Conservation (phyloP, 1,140 invertebrate genomes). For the Euura lappo region DNA sequence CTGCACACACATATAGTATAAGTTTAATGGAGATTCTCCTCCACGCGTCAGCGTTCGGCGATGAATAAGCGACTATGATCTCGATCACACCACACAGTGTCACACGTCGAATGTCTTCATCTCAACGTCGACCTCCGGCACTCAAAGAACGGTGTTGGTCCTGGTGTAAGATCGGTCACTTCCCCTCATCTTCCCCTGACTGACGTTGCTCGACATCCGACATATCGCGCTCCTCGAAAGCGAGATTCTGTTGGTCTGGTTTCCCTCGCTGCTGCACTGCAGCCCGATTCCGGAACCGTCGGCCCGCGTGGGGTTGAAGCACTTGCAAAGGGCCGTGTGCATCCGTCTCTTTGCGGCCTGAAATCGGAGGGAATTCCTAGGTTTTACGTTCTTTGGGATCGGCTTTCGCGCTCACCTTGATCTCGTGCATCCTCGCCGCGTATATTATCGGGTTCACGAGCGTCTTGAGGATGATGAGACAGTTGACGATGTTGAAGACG, state of each 20-base stretch:
- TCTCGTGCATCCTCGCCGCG: constrained; percentile 70
- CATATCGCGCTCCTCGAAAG: constrained; percentile 14
- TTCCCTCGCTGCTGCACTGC: constrained; percentile 15
- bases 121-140: neutral
- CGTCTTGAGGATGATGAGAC: constrained; percentile 69
- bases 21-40: too few relatives aligned
- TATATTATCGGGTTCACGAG: constrained; percentile 75
- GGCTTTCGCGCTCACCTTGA: constrained; percentile 56
- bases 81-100: neutral
- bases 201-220: constrained; percentile 5
- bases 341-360: constrained; percentile 29
- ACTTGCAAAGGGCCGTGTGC: constrained; percentile 20
- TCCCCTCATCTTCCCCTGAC: neutral
- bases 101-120: neutral
- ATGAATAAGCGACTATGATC: too few relatives aligned
- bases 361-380: neutral
- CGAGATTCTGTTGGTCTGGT: constrained; percentile 10
- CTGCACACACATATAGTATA: too few relatives aligned
- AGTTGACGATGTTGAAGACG: constrained; percentile 48
- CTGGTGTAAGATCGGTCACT: constrained; percentile 19
- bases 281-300: constrained; percentile 13
- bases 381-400: neutral
- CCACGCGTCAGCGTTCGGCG: too few relatives aligned
- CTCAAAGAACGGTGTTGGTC: constrained; percentile 19
- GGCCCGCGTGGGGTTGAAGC: neutral